phyloP scores from a whole-genome alignment of 2,113 vertebrate species.

The Dromaius novaehollandiae region DNA sequence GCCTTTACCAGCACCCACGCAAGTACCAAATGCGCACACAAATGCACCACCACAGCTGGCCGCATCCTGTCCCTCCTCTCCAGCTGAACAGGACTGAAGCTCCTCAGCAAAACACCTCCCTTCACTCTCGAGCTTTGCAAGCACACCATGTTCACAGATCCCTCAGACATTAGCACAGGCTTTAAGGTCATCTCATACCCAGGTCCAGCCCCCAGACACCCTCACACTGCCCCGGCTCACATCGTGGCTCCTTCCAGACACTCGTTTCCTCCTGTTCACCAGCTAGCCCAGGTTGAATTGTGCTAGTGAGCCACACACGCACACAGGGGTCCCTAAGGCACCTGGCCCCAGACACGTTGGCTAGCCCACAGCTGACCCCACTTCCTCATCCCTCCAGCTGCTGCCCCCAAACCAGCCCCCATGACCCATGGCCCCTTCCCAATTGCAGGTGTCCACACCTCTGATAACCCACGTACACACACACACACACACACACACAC shows the following conservation, averaged over 20 bases:
- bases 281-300: not conserved
- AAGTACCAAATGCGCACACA: rapidly evolving
- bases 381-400: not conserved
- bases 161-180: not conserved
- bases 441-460: too few species aligned
- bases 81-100: rapidly evolving
- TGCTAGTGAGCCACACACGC: rapidly evolving
- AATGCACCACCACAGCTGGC: not conserved
- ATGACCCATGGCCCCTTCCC: too few species aligned
- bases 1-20: not conserved
- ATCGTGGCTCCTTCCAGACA: not conserved
- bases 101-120: rapidly evolving
- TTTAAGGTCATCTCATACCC: not conserved
- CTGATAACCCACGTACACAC: not conserved
- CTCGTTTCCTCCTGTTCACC: not conserved
- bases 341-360: rapidly evolving
- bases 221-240: not conserved
- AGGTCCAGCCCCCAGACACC: rapidly evolving
- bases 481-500: not conserved
- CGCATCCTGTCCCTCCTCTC: not conserved
- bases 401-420: not conserved
- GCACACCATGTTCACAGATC: rapidly evolving
- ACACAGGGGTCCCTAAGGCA: rapidly evolving
- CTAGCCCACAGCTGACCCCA: not conserved
- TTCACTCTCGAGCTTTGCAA: not conserved